A percentile compares a stretch with the other conserved stretches of the same genome.
Evolutionary conservation across 2,797 vertebrate species (phyloP).

Genomic region (Syngnathus acus): DNA sequence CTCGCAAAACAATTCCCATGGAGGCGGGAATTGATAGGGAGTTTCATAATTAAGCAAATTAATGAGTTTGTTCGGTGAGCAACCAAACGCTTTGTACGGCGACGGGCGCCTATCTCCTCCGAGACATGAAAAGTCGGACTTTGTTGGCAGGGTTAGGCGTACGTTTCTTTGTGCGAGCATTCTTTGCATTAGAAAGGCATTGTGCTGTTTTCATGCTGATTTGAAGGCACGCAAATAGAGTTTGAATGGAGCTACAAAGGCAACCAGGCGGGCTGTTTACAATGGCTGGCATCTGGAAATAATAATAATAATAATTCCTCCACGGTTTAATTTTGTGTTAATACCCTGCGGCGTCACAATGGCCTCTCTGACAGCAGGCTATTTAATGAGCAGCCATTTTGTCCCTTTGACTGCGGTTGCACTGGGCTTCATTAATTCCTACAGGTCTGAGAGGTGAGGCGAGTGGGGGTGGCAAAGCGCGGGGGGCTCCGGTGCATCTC

Average conservation of each 20-base stretch:
- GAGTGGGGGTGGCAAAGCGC: constrained; percentile 9
- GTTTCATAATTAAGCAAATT: constrained; percentile 76
- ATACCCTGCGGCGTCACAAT: constrained; percentile 51
- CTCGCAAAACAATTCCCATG: constrained; percentile 51
- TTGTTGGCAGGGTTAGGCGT: constrained; percentile 52
- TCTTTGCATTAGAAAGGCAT: constrained; percentile 7
- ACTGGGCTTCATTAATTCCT: constrained; percentile 67
- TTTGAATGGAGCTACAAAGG: background rate
- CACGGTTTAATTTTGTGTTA: constrained; percentile 30
- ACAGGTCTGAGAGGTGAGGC: constrained; percentile 39
- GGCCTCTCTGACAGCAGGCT: constrained; percentile 49
- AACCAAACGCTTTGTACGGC: constrained; percentile 59
- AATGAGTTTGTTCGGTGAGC: constrained; percentile 72
- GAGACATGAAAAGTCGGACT: constrained; percentile 58
- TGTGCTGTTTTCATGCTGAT: constrained; percentile 36
- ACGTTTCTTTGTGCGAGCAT: constrained; percentile 21
- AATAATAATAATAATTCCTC: constrained; percentile 2
- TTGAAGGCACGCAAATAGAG: constrained; percentile 21
- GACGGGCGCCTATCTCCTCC: constrained; percentile 50
- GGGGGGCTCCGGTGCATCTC: constrained; percentile 15
- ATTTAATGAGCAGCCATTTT: constrained; percentile 70
- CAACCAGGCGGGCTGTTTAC: background rate
- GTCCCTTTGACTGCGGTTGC: constrained; percentile 63
- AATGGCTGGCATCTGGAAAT: constrained; percentile 11
- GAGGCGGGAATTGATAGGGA: constrained; percentile 66